Conservation (phyloP, 2,113 vertebrate genomes). For the Scomber japonicus region DNA sequence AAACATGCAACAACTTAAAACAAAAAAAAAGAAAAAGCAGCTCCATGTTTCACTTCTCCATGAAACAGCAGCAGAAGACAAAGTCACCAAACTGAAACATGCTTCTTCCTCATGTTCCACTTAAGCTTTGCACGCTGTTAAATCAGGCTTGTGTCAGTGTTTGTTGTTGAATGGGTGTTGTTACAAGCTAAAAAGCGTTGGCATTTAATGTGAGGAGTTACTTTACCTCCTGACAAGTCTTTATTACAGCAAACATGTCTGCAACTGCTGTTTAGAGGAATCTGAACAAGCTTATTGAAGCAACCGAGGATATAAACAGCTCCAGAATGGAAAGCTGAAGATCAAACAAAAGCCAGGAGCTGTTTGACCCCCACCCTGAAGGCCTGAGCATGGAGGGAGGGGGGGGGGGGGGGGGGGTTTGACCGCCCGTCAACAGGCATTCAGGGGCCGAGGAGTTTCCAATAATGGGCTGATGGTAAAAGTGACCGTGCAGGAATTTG, state of each 20-base stretch:
- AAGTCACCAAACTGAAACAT: not conserved
- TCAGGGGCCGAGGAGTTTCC: not conserved
- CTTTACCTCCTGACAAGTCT: not conserved
- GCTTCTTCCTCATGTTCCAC: slow-evolving; percentile 15
- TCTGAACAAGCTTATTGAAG: not conserved
- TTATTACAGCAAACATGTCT: not conserved
- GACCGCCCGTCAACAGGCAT: not conserved
- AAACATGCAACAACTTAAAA: slow-evolving; percentile 18
- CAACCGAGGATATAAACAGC: not conserved
- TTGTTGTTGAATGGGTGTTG: slow-evolving; percentile 12
- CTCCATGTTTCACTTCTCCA: slow-evolving; percentile 19
- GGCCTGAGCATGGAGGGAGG: not conserved
- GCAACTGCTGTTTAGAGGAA: not conserved
- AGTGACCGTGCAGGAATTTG: slow-evolving; percentile 52
- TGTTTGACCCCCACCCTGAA: not conserved
- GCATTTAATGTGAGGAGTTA: slow-evolving; percentile 4
- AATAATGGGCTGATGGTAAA: slow-evolving; percentile 47
- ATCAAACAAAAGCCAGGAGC: not conserved
- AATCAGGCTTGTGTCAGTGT: not conserved
- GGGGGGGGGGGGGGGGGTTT: not conserved
- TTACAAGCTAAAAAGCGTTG: not conserved
- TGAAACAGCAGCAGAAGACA: not conserved
- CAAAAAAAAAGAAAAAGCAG: not conserved
- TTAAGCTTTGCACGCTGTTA: not conserved
- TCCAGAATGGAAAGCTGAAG: not conserved